Conservation (phyloP, 2,797 vertebrate genomes). For the Labroides dimidiatus region DNA sequence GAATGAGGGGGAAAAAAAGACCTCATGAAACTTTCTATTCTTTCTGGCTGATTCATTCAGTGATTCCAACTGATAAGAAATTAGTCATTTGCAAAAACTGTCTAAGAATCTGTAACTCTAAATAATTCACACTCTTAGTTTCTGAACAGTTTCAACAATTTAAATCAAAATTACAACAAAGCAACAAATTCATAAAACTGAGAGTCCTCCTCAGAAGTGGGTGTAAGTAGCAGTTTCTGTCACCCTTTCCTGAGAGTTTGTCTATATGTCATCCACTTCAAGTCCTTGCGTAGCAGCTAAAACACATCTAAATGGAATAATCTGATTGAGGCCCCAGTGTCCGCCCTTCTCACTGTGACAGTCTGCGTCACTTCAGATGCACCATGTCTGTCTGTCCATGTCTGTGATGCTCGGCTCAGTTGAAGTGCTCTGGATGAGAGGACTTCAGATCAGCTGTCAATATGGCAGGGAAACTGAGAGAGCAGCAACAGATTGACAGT, state of each 20-base stretch:
- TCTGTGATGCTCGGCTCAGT: constrained; percentile 44
- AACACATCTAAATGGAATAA: constrained; percentile 57
- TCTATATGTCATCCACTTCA: constrained; percentile 28
- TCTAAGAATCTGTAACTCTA: background rate
- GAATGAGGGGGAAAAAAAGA: no score
- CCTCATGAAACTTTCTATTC: no score
- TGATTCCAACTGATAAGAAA: no score
- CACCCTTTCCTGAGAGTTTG: constrained; percentile 30
- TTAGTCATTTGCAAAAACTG: no score
- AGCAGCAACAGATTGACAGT: constrained; percentile 49
- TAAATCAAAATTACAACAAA: background rate
- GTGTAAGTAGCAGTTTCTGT: constrained; percentile 18
- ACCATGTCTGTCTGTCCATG: constrained; percentile 45
- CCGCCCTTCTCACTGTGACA: constrained; percentile 46
- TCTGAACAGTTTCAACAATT: background rate
- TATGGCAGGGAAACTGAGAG: constrained; percentile 40
- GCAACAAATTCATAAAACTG: background rate
- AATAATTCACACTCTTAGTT: background rate
- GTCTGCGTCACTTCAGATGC: constrained; percentile 37
- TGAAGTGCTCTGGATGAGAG: constrained; percentile 53
- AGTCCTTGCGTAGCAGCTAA: constrained; percentile 44
- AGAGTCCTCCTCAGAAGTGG: constrained; percentile 25
- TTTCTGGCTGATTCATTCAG: no score
- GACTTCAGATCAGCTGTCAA: constrained; percentile 65
- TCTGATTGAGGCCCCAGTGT: constrained; percentile 52